phyloP scores from a whole-genome alignment of 2,888 invertebrate species.

The Agrochola lychnidis region DNA sequence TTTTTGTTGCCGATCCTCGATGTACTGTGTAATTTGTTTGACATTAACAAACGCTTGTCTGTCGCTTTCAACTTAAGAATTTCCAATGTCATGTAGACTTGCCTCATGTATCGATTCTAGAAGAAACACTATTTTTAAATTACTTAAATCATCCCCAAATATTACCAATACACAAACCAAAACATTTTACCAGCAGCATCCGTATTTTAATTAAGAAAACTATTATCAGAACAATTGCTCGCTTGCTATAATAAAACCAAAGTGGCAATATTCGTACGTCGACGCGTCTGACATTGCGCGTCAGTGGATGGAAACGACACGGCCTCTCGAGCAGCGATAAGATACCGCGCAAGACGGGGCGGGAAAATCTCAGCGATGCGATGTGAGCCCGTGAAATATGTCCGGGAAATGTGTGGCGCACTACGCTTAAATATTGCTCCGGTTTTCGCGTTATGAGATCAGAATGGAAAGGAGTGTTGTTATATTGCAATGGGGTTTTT shows the following conservation, averaged over 20 bases:
- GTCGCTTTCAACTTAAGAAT: not conserved
- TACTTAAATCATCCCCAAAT: not conserved
- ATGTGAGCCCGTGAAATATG: constrained; percentile 69
- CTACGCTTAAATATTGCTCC: constrained; percentile 66
- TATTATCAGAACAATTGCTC: constrained; percentile 55
- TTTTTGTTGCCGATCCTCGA: not conserved
- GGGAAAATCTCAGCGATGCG: constrained; percentile 66
- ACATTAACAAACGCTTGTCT: not conserved
- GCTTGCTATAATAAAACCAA: constrained; percentile 57
- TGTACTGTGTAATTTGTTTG: not conserved
- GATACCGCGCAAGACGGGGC: constrained; percentile 54
- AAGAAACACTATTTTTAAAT: too few relatives aligned
- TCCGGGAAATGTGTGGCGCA: constrained; percentile 65
- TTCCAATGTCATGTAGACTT: not conserved
- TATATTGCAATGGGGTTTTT: constrained; percentile 53
- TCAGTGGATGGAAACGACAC: constrained; percentile 57
- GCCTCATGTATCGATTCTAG: not conserved
- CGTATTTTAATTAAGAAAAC: constrained; percentile 56
- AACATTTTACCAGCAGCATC: constrained; percentile 7
- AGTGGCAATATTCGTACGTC: constrained; percentile 66
- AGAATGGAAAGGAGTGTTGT: constrained; percentile 57
- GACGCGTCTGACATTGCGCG: constrained; percentile 52
- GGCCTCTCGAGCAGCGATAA: constrained; percentile 59
- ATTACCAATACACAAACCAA: constrained; percentile 9
- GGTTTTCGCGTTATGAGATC: constrained; percentile 61